A percentile compares a stretch with the other conserved stretches of the same genome.
Conservation (phyloP, 2,888 invertebrate species). For the Rhopalosiphum nymphaeae region DNA sequence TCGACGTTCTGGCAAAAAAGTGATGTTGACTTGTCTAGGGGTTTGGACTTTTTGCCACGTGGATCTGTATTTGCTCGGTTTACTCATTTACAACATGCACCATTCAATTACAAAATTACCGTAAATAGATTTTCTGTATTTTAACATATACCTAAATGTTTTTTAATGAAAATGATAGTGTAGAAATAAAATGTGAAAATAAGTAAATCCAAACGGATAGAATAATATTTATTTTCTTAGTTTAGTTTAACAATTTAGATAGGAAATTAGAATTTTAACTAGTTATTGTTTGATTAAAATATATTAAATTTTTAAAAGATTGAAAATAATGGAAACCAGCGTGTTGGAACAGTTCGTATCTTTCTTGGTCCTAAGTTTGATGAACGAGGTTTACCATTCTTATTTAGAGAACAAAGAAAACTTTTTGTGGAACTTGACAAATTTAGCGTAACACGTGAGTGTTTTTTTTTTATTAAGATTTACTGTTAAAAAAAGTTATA, state of each 20-base stretch:
- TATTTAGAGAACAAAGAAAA: constrained; percentile 76
- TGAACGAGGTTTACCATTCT: constrained; percentile 77
- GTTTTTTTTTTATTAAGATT: not conserved
- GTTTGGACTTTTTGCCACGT: constrained; percentile 85
- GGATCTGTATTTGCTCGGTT: constrained; percentile 81
- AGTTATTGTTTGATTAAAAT: not conserved
- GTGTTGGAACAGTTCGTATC: constrained; percentile 78
- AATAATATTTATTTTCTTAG: not conserved
- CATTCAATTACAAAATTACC: constrained; percentile 76
- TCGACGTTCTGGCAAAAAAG: constrained; percentile 85
- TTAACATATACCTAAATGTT: not conserved
- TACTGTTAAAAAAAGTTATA: not conserved
- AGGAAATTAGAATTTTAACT: not conserved
- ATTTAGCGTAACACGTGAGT: constrained; percentile 77
- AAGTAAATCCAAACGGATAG: not conserved
- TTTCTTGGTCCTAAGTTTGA: constrained; percentile 78
- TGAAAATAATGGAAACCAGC: constrained; percentile 70
- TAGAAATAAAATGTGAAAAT: not conserved
- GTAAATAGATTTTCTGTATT: constrained; percentile 70
- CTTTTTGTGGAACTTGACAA: constrained; percentile 82
- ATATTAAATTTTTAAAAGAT: constrained; percentile 62
- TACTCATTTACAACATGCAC: constrained; percentile 83
- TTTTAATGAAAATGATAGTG: not conserved
- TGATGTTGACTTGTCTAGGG: constrained; percentile 82
- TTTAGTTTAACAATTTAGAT: not conserved